Percentiles rank a stretch among this genome's conserved stretches.
Conservation (phyloP, 2,888 invertebrate species). For the Tanytarsus gracilentus region DNA sequence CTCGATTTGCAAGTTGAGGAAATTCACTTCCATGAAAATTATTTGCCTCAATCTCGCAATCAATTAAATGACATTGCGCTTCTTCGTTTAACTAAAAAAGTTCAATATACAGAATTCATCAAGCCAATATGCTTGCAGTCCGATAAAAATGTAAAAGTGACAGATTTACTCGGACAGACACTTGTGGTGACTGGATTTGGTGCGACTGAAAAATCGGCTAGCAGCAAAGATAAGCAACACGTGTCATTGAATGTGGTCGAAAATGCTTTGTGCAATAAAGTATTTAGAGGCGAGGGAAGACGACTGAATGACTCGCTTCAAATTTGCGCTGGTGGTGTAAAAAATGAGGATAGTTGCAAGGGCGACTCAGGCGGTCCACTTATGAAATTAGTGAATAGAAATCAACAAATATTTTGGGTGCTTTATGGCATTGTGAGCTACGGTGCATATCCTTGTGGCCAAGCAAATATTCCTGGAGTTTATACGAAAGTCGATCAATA, state of each 20-base stretch:
- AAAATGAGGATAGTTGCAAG: conserved; percentile 42
- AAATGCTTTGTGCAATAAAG: conserved; percentile 43
- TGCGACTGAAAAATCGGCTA: conserved; percentile 39
- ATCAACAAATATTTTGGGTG: neutral
- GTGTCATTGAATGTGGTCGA: conserved; percentile 45
- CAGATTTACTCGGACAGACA: conserved; percentile 38
- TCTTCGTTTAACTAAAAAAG: conserved; percentile 50
- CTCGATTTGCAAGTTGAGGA: conserved; percentile 54
- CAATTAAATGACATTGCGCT: conserved; percentile 65
- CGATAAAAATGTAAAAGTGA: conserved; percentile 33
- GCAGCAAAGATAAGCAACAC: conserved; percentile 50
- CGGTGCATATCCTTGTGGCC: neutral
- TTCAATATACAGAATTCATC: conserved; percentile 48
- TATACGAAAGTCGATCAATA: conserved; percentile 57
- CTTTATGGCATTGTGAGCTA: conserved; percentile 9
- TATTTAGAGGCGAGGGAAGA: neutral
- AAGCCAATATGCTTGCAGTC: conserved; percentile 53
- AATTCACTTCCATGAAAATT: conserved; percentile 55
- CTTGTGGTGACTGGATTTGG: conserved; percentile 58
- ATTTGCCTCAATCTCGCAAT: conserved; percentile 47
- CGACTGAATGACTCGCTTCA: neutral
- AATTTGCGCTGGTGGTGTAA: conserved; percentile 9
- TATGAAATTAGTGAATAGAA: conserved; percentile 35
- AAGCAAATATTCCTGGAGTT: conserved; percentile 54
- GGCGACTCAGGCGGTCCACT: conserved; percentile 57